Conservation (phyloP, 2,113 vertebrate genomes). For the Eidolon helvum region DNA sequence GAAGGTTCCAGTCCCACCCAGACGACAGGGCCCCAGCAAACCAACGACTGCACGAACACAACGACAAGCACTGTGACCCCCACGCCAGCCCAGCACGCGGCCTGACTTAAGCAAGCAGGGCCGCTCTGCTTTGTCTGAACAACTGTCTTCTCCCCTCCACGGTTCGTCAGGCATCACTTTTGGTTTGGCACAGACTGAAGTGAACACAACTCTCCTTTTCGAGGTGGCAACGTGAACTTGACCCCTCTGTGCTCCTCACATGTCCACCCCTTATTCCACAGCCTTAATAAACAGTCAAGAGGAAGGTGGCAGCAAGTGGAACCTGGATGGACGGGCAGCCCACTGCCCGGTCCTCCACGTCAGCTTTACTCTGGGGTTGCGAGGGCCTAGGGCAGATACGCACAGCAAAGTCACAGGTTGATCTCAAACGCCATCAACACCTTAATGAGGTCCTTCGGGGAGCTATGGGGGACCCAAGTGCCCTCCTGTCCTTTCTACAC, state of each 20-base stretch:
- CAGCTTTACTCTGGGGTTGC: background rate
- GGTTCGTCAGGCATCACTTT: fast-evolving
- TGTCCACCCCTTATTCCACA: fast-evolving
- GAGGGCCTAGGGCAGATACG: fast-evolving
- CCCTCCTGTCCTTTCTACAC: background rate
- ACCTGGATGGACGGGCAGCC: background rate
- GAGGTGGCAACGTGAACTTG: background rate
- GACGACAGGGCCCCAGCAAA: background rate
- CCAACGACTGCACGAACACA: background rate
- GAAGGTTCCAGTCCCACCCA: background rate
- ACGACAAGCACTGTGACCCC: fast-evolving
- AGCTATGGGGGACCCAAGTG: fast-evolving
- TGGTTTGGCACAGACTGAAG: fast-evolving
- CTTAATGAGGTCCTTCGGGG: background rate
- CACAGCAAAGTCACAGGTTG: background rate
- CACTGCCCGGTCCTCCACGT: background rate
- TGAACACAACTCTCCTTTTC: background rate
- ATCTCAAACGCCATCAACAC: background rate
- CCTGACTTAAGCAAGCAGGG: fast-evolving
- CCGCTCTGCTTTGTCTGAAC: background rate
- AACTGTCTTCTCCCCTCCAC: fast-evolving
- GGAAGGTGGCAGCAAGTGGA: background rate
- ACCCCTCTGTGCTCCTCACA: background rate
- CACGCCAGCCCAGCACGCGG: background rate
- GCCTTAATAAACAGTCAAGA: fast-evolving